These are phyloP conservation scores for Mesembrinibis cayennensis DNA, from an alignment of 2,113 vertebrate genomes.

Conservation along the genomic window DNA sequence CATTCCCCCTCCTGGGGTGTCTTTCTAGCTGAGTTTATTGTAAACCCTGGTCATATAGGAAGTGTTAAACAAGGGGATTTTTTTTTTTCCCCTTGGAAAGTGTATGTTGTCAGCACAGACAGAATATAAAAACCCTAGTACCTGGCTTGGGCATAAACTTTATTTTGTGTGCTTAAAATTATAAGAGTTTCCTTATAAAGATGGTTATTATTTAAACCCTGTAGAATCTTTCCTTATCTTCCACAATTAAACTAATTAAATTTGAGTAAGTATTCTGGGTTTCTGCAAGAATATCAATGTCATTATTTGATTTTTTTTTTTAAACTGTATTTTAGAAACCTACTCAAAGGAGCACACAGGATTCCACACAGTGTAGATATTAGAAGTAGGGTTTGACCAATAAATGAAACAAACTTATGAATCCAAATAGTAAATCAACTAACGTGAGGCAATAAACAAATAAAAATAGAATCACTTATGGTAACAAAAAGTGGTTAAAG, in stretches of 20 bases:
- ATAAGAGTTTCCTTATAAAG: neutral
- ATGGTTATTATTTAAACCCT: neutral
- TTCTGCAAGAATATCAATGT: neutral
- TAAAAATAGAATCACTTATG: neutral
- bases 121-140: neutral
- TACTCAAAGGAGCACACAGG: neutral
- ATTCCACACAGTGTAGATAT: neutral
- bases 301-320: neutral
- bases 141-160: neutral
- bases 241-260: neutral
- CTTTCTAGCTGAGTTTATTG: neutral
- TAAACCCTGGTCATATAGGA: neutral
- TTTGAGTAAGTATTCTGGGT: neutral
- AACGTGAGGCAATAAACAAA: neutral
- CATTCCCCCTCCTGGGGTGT: accelerated
- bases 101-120: neutral
- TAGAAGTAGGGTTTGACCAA: neutral
- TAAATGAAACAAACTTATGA: neutral
- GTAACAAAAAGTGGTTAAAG: neutral
- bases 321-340: neutral
- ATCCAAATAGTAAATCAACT: neutral
- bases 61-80: neutral
- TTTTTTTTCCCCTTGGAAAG: neutral
- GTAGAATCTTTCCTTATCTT: neutral
- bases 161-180: neutral